These are phyloP conservation scores for Amblyopsis rosae DNA, from an alignment of 2,113 vertebrate genomes.

Conservation along the genomic window DNA sequence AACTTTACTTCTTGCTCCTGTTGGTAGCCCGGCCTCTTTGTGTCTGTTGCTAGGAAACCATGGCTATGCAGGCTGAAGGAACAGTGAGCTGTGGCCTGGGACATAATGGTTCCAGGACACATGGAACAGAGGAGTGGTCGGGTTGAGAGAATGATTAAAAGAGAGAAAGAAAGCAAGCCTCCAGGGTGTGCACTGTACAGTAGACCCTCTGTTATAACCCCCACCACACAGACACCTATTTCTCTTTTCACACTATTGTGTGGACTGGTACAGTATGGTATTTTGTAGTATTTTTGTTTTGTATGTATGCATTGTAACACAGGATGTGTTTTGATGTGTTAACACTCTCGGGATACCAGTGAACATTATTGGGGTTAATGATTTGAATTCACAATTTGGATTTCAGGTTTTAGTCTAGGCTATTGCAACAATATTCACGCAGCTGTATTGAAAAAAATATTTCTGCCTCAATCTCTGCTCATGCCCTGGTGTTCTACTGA, in stretches of 20 bases:
- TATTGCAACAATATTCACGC: too few species aligned
- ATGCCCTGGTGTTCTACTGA: too few species aligned
- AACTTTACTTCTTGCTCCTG: slow-evolving; percentile 48
- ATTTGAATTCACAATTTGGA: too few species aligned
- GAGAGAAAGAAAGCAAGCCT: slow-evolving; percentile 34
- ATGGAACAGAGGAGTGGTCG: not conserved
- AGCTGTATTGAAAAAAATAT: too few species aligned
- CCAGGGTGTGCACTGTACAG: slow-evolving; percentile 35
- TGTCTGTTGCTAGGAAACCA: slow-evolving; percentile 68
- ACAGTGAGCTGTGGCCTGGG: slow-evolving; percentile 27
- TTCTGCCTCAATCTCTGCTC: too few species aligned
- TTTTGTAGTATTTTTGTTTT: too few species aligned
- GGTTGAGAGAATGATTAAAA: slow-evolving; percentile 21
- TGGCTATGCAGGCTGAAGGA: slow-evolving; percentile 47
- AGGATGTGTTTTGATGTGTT: too few species aligned
- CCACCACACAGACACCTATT: not conserved
- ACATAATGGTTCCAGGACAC: slow-evolving; percentile 15
- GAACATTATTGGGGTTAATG: too few species aligned
- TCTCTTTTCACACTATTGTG: not conserved
- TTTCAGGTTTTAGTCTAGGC: too few species aligned
- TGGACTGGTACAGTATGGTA: too few species aligned
- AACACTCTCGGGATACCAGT: too few species aligned
- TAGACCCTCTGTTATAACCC: not conserved
- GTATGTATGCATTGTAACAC: too few species aligned
- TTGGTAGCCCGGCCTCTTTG: slow-evolving; percentile 59